Evolutionary conservation across 1,140 invertebrate species (phyloP), one percentile per base, ranked within the genome.

Genomic region (Pachyrhynchus sulphureomaculatus): DNA sequence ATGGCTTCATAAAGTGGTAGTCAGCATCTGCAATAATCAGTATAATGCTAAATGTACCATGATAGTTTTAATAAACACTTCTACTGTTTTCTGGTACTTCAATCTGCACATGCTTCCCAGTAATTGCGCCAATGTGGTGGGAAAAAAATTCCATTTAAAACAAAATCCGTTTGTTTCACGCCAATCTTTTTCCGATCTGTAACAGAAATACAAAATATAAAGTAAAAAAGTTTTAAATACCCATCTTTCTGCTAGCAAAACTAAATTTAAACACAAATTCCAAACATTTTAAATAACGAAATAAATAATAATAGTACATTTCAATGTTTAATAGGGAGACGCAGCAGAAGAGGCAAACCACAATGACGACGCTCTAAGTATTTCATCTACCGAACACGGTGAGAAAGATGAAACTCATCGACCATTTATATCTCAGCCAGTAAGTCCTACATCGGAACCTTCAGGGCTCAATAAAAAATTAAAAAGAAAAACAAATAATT

Each of bases 21-120:
- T 76, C 65, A 21, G 69, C 67, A 71, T 77, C 74, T 24, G 48
- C 70, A n/a, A 75, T 58, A n/a, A 78, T 64, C 37, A 75, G 57
- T 18, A 76, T 70, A 12, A 75, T 69, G 20, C 66, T 72, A 51
- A 71, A 77, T 49, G 55, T 69, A 2, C 52, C 42, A 69, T 79
- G 79, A 45, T 79, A 77, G 63, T 81, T 81, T 44, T 66, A 76
- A 63, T 68, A 78, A 24, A 48, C 12, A 0, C 68, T 68, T 56
- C 73, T 72, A 56, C 60, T 64, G 17, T 69, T 56, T 15, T 32
- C 12, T 9, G 74, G 74, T 37, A 13, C 21, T 53, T 63, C 48
- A 36, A 75, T 57, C 9, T 33, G 8, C 1, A 77, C 51, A 70
- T 73, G 72, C 39, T 76, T 77, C 1, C 71, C 75, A 63, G 77